Percentiles rank a stretch among this genome's conserved stretches.
phyloP scores from a whole-genome alignment of 2,888 invertebrate species.

The Eupeodes latifasciatus region DNA sequence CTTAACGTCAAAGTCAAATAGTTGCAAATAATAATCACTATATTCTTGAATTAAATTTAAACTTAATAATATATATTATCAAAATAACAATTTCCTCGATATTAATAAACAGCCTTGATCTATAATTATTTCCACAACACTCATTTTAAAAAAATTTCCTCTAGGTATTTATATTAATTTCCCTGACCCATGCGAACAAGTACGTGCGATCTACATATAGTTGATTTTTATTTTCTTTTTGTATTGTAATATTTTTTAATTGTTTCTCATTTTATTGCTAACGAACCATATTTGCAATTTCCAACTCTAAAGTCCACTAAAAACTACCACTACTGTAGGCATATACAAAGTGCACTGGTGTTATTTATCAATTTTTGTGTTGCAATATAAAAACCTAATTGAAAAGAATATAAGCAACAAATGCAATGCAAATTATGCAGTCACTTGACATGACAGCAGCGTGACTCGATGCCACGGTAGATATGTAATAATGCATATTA shows the following conservation, averaged over 20 bases:
- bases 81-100: too few species aligned
- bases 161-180: background rate
- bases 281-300: background rate
- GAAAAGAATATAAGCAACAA: slow-evolving; percentile 54
- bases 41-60: too few species aligned
- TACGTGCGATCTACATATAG: background rate
- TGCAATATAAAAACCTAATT: slow-evolving; percentile 41
- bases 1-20: too few species aligned
- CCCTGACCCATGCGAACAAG: background rate
- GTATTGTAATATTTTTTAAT: background rate
- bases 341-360: slow-evolving; percentile 18
- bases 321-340: slow-evolving; percentile 33
- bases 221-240: background rate
- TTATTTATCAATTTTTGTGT: slow-evolving; percentile 45
- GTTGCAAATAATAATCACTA: too few species aligned
- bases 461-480: slow-evolving; percentile 45
- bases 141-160: too few species aligned
- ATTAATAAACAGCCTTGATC: too few species aligned
- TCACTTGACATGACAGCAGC: slow-evolving; percentile 59
- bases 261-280: background rate
- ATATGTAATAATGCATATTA: background rate
- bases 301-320: slow-evolving; percentile 22
- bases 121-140: too few species aligned
- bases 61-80: too few species aligned
- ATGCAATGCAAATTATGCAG: slow-evolving; percentile 69